Percentiles rank a stretch among this genome's conserved stretches.
Conservation (phyloP, 2,113 vertebrate species). For the Isichthys henryi region DNA sequence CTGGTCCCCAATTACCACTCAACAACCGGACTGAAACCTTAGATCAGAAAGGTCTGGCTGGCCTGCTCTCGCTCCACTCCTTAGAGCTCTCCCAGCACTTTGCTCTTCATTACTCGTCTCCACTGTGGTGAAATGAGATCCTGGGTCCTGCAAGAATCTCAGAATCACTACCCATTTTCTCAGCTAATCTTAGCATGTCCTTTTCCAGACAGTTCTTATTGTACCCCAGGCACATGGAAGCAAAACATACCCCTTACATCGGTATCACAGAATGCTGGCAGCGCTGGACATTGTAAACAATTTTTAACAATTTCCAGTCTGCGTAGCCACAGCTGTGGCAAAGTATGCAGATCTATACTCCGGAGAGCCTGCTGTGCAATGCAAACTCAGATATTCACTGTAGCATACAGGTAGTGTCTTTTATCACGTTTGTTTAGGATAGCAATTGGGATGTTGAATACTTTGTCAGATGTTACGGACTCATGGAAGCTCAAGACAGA, state of each 20-base stretch:
- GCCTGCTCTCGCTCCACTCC: background rate
- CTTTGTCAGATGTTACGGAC: background rate
- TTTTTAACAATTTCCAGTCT: background rate
- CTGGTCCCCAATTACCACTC: conserved; percentile 5
- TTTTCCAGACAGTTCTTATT: background rate
- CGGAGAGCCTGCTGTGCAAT: background rate
- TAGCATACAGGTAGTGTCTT: background rate
- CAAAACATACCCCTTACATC: background rate
- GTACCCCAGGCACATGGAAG: background rate
- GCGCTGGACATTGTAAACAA: background rate
- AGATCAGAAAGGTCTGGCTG: background rate
- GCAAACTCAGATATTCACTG: background rate
- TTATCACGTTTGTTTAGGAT: background rate
- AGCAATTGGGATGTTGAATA: background rate
- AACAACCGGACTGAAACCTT: background rate
- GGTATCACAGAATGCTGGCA: background rate
- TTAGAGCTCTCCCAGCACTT: background rate
- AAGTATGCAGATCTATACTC: background rate
- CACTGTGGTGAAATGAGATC: background rate
- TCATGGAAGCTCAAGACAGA: background rate
- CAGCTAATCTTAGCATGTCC: background rate
- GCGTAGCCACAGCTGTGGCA: background rate
- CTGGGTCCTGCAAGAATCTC: background rate
- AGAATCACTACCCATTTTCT: background rate
- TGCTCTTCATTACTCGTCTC: background rate